Evolutionary conservation across 2,888 invertebrate species (phyloP).

Genomic region (Cheilosia grossa): DNA sequence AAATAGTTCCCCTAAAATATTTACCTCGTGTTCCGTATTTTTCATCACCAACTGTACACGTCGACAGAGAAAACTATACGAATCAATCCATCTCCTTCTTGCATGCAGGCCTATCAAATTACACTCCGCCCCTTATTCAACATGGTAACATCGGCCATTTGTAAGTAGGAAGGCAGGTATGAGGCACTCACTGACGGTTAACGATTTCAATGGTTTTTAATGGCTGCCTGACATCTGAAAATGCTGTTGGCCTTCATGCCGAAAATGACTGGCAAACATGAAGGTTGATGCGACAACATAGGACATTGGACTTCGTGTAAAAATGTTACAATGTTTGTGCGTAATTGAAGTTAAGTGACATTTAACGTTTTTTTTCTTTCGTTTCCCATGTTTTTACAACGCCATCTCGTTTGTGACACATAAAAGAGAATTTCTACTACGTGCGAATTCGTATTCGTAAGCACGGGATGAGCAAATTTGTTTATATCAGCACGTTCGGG

Average conservation of each 20-base stretch:
- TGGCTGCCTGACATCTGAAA: conserved; percentile 8
- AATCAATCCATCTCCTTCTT: background rate
- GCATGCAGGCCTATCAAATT: background rate
- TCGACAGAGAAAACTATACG: background rate
- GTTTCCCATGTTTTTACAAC: conserved; percentile 50
- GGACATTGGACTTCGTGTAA: conserved; percentile 42
- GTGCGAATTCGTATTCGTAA: conserved; percentile 53
- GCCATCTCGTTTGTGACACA: conserved; percentile 46
- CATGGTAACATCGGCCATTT: conserved; percentile 63
- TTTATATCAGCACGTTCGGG: conserved; percentile 67
- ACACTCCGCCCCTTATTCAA: conserved; percentile 59
- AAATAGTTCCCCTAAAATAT: background rate
- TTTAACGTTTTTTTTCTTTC: conserved; percentile 61
- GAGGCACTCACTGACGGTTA: conserved; percentile 9
- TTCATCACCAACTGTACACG: conserved; percentile 34
- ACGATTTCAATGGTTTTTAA: conserved; percentile 53
- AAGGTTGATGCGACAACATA: conserved; percentile 16
- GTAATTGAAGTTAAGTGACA: conserved; percentile 73
- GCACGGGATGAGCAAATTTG: conserved; percentile 22
- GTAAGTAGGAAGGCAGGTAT: conserved; percentile 62
- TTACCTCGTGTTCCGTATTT: background rate
- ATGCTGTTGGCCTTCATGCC: conserved; percentile 23
- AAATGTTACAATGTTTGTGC: conserved; percentile 71
- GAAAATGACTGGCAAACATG: background rate
- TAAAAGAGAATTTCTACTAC: conserved; percentile 59